A percentile compares a stretch with the other conserved stretches of the same genome.
phyloP scores from a whole-genome alignment of 2,797 vertebrate genomes.

The Peromyscus nudipes region DNA sequence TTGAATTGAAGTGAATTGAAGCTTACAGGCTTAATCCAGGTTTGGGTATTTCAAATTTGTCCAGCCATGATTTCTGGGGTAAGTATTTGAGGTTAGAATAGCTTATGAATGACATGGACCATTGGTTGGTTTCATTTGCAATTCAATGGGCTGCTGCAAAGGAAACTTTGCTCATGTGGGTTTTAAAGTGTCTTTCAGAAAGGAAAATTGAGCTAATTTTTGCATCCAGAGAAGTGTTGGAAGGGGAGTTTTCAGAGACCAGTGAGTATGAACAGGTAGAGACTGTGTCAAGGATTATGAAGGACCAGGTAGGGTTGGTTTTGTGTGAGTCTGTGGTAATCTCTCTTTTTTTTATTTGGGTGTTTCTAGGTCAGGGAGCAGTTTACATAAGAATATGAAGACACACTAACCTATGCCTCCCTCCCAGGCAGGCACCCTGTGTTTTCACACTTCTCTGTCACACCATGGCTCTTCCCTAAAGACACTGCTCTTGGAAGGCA shows the following conservation, averaged over 20 bases:
- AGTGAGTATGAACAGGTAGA: constrained; percentile 85
- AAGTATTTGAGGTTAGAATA: constrained; percentile 85
- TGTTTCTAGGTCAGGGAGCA: constrained; percentile 86
- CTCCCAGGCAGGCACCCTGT: constrained; percentile 18
- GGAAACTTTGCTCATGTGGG: constrained; percentile 81
- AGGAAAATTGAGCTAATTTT: constrained; percentile 85
- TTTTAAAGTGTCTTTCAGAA: constrained; percentile 82
- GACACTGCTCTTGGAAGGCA: background rate
- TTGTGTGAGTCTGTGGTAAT: constrained; percentile 87
- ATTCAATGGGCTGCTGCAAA: constrained; percentile 75
- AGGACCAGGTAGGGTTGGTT: constrained; percentile 82
- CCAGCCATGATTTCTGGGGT: constrained; percentile 78
- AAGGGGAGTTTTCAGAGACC: constrained; percentile 61
- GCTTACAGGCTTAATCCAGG: constrained; percentile 81
- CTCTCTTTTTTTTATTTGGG: constrained; percentile 84
- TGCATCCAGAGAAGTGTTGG: constrained; percentile 46
- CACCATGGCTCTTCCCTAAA: background rate
- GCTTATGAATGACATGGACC: constrained; percentile 82
- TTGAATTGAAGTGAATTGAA: constrained; percentile 78
- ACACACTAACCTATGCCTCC: constrained; percentile 20
- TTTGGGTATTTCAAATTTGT: constrained; percentile 78
- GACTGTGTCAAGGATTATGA: constrained; percentile 79
- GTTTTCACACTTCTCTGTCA: background rate
- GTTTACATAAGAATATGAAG: constrained; percentile 63
- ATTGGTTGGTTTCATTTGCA: constrained; percentile 80